A percentile compares a stretch with the other conserved stretches of the same genome.
Evolutionary conservation across 64 coral and sea anemone genomes (phyloP).

Genomic region (Dendronephthya gigantea): DNA sequence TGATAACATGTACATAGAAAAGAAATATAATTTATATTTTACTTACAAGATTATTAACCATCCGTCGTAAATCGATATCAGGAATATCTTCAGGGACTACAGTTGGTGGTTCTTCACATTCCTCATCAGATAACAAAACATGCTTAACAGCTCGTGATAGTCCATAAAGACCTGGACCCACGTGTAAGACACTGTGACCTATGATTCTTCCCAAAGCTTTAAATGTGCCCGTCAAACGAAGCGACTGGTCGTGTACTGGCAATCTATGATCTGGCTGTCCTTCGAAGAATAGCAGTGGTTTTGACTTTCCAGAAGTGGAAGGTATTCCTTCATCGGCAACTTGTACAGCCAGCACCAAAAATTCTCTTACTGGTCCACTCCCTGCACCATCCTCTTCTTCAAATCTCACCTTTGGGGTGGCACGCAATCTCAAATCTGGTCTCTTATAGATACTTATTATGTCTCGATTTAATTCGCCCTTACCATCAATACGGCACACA

Average conservation of each 20-base stretch:
- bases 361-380: conserved; percentile 20
- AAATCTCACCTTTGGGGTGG: conserved; percentile 13
- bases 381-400: conserved; percentile 19
- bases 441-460: conserved; percentile 1
- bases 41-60: background rate
- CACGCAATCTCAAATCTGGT: background rate
- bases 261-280: background rate
- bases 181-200: background rate
- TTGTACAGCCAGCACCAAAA: background rate
- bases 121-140: background rate
- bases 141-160: background rate
- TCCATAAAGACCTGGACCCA: background rate
- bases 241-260: conserved; percentile 10
- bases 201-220: conserved; percentile 15
- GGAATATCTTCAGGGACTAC: background rate
- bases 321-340: conserved; percentile 7
- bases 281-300: conserved; percentile 18
- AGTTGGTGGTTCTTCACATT: background rate
- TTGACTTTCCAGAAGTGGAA: background rate
- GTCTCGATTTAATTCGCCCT: background rate
- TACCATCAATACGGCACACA: background rate
- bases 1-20: background rate
- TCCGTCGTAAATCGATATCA: background rate
- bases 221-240: conserved; percentile 19
- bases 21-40: background rate